Percentiles rank a stretch among this genome's conserved stretches.
Evolutionary conservation across 1,140 invertebrate species (phyloP).

Genomic region (Temnothorax curvispinosus): DNA sequence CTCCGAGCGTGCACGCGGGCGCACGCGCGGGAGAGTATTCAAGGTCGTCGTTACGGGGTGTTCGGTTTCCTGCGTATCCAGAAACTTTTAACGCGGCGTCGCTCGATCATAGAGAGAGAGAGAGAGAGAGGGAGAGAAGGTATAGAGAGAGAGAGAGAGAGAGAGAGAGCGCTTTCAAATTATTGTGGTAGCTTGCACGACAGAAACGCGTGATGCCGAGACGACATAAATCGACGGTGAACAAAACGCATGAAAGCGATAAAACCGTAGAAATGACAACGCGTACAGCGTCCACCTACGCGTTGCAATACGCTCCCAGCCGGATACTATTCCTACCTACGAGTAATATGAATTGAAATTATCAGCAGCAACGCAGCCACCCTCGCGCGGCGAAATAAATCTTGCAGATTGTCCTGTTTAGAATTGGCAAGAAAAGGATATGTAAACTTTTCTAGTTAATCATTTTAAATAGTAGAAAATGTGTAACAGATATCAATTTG

Average conservation of each 20-base stretch:
- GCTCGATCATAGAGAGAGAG: slow-evolving; percentile 25
- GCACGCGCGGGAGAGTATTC: slow-evolving; percentile 47
- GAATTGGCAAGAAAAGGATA: neutral
- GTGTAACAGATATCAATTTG: neutral
- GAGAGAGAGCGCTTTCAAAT: slow-evolving; percentile 18
- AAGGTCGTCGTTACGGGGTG: slow-evolving; percentile 65
- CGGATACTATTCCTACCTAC: slow-evolving; percentile 13
- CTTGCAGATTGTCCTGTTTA: neutral
- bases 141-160: neutral
- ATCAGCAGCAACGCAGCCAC: neutral
- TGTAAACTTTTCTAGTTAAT: neutral
- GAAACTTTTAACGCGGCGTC: slow-evolving; percentile 57
- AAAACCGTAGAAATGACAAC: slow-evolving; percentile 46
- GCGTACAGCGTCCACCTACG: slow-evolving; percentile 34
- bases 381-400: neutral
- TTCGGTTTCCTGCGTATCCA: slow-evolving; percentile 49
- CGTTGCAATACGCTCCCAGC: slow-evolving; percentile 25
- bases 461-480: neutral
- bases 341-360: slow-evolving; percentile 54
- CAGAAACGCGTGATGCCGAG: slow-evolving; percentile 18
- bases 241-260: slow-evolving; percentile 37
- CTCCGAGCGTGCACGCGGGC: slow-evolving; percentile 27
- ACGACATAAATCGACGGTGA: slow-evolving; percentile 43
- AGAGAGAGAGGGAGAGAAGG: neutral
- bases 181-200: slow-evolving; percentile 10